These are phyloP conservation scores for Patella pellucida DNA, from an alignment of 2,888 invertebrate genomes.

Conservation along the genomic window DNA sequence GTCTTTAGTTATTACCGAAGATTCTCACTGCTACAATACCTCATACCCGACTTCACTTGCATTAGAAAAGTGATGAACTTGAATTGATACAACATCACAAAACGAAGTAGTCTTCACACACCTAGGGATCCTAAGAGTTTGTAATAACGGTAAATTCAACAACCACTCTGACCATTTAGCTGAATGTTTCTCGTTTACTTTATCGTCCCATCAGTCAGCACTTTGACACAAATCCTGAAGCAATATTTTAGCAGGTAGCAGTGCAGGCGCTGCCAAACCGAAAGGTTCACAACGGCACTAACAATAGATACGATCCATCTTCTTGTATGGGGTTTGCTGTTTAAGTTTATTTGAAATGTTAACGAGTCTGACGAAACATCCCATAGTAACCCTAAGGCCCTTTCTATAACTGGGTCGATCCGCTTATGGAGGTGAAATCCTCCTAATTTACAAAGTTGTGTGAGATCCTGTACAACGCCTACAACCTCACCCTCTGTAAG, in stretches of 20 bases:
- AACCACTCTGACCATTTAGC: background rate
- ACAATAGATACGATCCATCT: constrained; percentile 17
- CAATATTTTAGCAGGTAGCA: constrained; percentile 12
- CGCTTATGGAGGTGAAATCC: constrained; percentile 26
- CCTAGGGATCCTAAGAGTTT: background rate
- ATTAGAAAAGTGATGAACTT: constrained; percentile 14
- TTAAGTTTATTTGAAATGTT: constrained; percentile 9
- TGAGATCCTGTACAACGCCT: constrained; percentile 21
- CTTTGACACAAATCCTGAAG: constrained; percentile 15
- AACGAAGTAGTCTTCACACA: background rate
- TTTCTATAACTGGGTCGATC: constrained; percentile 19
- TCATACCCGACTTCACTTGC: constrained; percentile 18
- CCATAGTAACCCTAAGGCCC: constrained; percentile 29
- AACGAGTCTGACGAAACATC: constrained; percentile 11
- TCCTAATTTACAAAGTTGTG: constrained; percentile 19
- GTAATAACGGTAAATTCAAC: background rate
- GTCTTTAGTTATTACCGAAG: no score
- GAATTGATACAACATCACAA: background rate
- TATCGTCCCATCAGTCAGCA: constrained; percentile 13
- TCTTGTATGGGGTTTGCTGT: background rate
- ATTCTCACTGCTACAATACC: no score
- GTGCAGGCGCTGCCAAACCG: constrained; percentile 11
- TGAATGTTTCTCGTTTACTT: background rate
- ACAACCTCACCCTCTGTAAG: background rate
- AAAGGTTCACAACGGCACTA: constrained; percentile 21